These are phyloP conservation scores for Eupithecia dodoneata DNA, from an alignment of 2,888 invertebrate genomes.

Conservation along the genomic window DNA sequence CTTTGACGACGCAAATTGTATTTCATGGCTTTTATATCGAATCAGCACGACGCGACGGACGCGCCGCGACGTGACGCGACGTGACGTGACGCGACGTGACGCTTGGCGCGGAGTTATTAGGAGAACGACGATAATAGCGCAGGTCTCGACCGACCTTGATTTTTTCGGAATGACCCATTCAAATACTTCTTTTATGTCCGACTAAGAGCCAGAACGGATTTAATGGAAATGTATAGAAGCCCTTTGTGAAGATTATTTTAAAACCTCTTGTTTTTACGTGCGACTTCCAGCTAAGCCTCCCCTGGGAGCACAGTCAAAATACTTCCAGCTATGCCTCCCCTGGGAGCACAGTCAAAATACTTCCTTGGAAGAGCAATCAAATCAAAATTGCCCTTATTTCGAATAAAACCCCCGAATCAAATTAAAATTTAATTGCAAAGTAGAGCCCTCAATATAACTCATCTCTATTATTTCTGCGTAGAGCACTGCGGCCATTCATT, in stretches of 20 bases:
- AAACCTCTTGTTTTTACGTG: not conserved
- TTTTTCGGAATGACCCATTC: not conserved
- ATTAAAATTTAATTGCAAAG: constrained; percentile 33
- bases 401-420: constrained; percentile 25
- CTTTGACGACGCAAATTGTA: constrained; percentile 37
- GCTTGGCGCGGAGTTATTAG: not conserved
- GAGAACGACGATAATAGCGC: not conserved
- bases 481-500: not conserved
- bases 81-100: constrained; percentile 19
- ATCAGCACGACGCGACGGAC: constrained; percentile 22
- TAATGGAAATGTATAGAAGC: not conserved
- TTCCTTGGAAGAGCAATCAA: constrained; percentile 27
- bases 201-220: not conserved
- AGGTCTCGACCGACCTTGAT: not conserved
- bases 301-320: constrained; percentile 19
- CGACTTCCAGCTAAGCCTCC: not conserved
- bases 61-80: constrained; percentile 17
- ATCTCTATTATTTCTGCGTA: constrained; percentile 21
- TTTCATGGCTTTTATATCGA: constrained; percentile 41
- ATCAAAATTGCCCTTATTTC: constrained; percentile 16
- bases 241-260: not conserved
- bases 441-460: constrained; percentile 23
- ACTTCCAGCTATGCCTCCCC: not conserved
- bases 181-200: not conserved
- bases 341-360: constrained; percentile 20